Evolutionary conservation across 2,888 invertebrate genomes (phyloP).

Genomic region (Laothoe populi): DNA sequence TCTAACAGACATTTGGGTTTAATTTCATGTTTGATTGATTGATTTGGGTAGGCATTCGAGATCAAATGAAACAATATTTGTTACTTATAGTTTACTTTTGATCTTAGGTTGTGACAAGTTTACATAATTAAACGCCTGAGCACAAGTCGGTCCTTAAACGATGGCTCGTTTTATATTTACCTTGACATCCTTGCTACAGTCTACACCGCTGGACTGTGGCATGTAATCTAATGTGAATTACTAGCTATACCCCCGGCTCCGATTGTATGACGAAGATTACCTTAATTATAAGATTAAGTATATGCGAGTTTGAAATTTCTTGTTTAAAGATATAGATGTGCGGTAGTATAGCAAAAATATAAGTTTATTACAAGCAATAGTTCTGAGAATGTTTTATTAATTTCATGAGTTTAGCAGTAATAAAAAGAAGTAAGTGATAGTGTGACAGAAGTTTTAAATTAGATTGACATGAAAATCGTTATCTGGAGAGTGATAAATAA

Average conservation of each 20-base stretch:
- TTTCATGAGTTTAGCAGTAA: too few species aligned
- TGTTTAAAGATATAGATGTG: too few species aligned
- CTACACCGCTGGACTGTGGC: constrained; percentile 46
- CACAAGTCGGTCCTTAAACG: constrained; percentile 34
- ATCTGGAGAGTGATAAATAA: too few species aligned
- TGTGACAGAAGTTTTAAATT: too few species aligned
- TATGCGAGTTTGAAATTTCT: too few species aligned
- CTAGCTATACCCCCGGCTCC: constrained; percentile 59
- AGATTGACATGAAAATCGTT: too few species aligned
- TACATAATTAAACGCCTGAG: constrained; percentile 26
- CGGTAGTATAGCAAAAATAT: too few species aligned
- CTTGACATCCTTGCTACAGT: constrained; percentile 67
- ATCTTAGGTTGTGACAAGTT: background rate
- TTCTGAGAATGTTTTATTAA: too few species aligned
- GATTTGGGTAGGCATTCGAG: background rate
- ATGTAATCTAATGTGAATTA: constrained; percentile 66
- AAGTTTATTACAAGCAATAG: too few species aligned
- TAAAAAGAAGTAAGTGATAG: too few species aligned
- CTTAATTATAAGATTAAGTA: background rate
- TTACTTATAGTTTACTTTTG: background rate
- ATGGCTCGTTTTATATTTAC: constrained; percentile 61
- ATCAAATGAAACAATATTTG: background rate
- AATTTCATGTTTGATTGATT: background rate
- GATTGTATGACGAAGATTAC: background rate
- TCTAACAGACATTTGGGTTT: background rate